These are phyloP conservation scores for Prosapia bicincta DNA, from an alignment of 2,888 invertebrate genomes.

Conservation along the genomic window DNA sequence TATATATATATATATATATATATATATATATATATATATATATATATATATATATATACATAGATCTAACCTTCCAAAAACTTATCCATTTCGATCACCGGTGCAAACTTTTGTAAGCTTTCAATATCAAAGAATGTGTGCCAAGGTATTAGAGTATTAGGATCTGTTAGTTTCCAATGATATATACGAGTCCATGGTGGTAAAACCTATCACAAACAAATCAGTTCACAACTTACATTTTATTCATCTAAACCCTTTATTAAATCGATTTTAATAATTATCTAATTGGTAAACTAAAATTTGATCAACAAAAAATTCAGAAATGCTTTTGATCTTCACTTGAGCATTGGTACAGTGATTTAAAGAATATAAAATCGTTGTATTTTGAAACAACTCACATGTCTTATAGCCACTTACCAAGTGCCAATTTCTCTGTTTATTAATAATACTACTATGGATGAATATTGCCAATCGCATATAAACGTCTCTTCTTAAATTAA, in stretches of 20 bases:
- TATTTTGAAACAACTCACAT: background rate
- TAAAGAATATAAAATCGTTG: too few relatives aligned
- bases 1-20: too few relatives aligned
- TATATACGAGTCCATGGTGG: slow-evolving; percentile 91
- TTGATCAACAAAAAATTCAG: too few relatives aligned
- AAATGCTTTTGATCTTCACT: too few relatives aligned
- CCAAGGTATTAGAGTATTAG: slow-evolving; percentile 71
- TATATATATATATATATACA: too few relatives aligned
- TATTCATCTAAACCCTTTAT: too few relatives aligned
- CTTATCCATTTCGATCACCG: slow-evolving; percentile 83
- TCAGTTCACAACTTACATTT: too few relatives aligned
- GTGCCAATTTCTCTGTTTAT: slow-evolving; percentile 41
- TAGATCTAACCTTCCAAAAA: slow-evolving; percentile 61
- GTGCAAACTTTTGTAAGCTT: slow-evolving; percentile 72
- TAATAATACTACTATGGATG: slow-evolving; percentile 61
- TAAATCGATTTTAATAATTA: too few relatives aligned
- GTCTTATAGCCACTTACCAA: slow-evolving; percentile 43
- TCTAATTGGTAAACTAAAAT: too few relatives aligned
- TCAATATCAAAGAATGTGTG: slow-evolving; percentile 77
- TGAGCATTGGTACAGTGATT: too few relatives aligned
- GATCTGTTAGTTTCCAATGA: slow-evolving; percentile 72
- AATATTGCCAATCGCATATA: slow-evolving; percentile 90
- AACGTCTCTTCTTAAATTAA: slow-evolving; percentile 94
- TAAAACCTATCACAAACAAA: slow-evolving; percentile 55
- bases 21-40: too few relatives aligned